Evolutionary conservation across 2,113 vertebrate genomes (phyloP).

Genomic region (Strix aluco): DNA sequence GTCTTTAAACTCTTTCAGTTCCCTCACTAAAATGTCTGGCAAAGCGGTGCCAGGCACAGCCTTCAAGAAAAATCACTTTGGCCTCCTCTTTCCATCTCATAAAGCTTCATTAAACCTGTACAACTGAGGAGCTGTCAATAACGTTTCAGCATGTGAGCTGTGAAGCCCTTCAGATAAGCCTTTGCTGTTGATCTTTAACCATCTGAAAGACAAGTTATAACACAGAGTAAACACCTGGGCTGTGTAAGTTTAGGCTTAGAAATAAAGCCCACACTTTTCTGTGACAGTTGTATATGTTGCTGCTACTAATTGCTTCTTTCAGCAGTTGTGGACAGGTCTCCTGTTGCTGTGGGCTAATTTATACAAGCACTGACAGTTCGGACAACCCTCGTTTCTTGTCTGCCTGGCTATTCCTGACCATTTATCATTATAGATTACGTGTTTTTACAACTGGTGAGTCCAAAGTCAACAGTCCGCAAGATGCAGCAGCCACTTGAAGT

Average conservation of each 20-base stretch:
- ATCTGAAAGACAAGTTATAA: constrained; percentile 59
- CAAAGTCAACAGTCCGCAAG: constrained; percentile 21
- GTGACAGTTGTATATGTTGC: constrained; percentile 33
- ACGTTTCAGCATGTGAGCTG: constrained; percentile 14
- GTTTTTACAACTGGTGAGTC: constrained; percentile 18
- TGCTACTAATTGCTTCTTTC: constrained; percentile 70
- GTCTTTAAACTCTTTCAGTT: background rate
- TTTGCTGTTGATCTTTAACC: constrained; percentile 63
- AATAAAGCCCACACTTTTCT: constrained; percentile 15
- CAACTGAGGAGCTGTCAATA: constrained; percentile 41
- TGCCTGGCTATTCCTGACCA: constrained; percentile 39
- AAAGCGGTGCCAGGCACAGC: background rate
- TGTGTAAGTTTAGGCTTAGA: constrained; percentile 18
- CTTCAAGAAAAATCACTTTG: background rate
- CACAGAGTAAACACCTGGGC: constrained; percentile 40
- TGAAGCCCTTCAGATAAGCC: constrained; percentile 59
- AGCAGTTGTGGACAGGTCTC: constrained; percentile 14
- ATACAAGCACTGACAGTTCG: constrained; percentile 65
- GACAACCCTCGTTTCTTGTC: constrained; percentile 39
- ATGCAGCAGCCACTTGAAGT: constrained; percentile 44
- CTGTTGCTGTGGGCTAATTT: constrained; percentile 49
- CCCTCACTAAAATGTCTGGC: background rate
- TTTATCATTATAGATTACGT: constrained; percentile 58
- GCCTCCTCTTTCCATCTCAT: background rate
- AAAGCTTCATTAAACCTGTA: constrained; percentile 34